These are phyloP conservation scores for Arion vulgaris DNA, from an alignment of 1,140 invertebrate genomes.

Conservation along the genomic window DNA sequence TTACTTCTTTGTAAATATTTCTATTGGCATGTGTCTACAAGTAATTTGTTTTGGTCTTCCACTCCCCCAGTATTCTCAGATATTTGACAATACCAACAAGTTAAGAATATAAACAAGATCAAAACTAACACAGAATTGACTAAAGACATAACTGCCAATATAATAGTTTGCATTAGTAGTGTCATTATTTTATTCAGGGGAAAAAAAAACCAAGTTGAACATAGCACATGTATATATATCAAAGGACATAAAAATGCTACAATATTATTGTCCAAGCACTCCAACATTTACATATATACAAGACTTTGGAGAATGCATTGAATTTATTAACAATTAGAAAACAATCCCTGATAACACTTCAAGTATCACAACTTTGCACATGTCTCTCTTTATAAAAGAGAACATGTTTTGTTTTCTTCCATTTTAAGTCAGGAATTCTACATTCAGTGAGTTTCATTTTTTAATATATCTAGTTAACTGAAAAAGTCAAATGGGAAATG, in stretches of 20 bases:
- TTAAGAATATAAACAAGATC: too few relatives aligned
- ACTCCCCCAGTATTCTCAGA: too few relatives aligned
- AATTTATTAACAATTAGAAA: background rate
- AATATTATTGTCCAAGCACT: background rate
- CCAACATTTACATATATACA: background rate
- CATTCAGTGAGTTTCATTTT: background rate
- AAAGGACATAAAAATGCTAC: background rate
- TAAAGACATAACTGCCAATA: background rate
- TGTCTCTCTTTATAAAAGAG: conserved; percentile 7
- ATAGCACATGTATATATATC: background rate
- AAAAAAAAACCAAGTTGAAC: background rate
- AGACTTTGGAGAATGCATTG: background rate
- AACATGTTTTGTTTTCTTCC: background rate
- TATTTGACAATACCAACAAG: too few relatives aligned
- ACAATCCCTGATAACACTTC: conserved; percentile 23
- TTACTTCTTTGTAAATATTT: too few relatives aligned
- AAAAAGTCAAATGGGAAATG: too few relatives aligned
- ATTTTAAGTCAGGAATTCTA: background rate
- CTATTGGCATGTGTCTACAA: too few relatives aligned
- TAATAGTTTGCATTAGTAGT: background rate
- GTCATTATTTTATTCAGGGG: background rate
- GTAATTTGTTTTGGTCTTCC: too few relatives aligned
- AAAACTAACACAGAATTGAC: background rate
- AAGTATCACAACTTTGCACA: background rate
- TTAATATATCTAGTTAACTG: background rate